Percentiles rank a stretch among this genome's conserved stretches.
These are phyloP conservation scores for Phenganax subtilis DNA, from an alignment of 92 coral and sea anemone genomes.

Conservation along the genomic window DNA sequence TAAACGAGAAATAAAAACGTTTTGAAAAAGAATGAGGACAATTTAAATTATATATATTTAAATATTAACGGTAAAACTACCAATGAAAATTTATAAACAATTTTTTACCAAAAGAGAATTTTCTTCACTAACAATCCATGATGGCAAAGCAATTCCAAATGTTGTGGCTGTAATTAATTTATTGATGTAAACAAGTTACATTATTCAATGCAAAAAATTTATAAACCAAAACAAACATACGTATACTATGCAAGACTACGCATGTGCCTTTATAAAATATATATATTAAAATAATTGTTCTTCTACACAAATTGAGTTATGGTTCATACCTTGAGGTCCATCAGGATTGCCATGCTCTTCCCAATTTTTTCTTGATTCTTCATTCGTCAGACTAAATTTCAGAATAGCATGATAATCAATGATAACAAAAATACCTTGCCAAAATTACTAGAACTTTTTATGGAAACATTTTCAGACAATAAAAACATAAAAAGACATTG, in stretches of 20 bases:
- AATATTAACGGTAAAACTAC: too few relatives aligned
- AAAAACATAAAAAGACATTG: too few relatives aligned
- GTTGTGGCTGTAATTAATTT: constrained; percentile 62
- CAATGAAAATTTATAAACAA: too few relatives aligned
- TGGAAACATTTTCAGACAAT: too few relatives aligned
- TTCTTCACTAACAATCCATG: constrained; percentile 98
- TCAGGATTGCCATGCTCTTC: constrained; percentile 95
- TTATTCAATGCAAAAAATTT: too few relatives aligned
- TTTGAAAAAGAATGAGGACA: not conserved
- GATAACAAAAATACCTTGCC: too few relatives aligned
- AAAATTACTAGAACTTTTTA: too few relatives aligned
- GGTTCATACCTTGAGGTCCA: constrained; percentile 83
- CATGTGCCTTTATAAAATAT: too few relatives aligned
- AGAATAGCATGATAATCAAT: not conserved
- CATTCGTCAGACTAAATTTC: constrained; percentile 68
- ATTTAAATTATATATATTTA: not conserved
- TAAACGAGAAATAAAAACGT: not conserved
- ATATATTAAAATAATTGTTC: too few relatives aligned
- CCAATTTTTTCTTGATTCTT: constrained; percentile 95
- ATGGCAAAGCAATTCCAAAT: constrained; percentile 95
- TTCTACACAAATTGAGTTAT: not conserved
- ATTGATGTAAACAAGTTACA: not conserved
- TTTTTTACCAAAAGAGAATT: constrained; percentile 91
- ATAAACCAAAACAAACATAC: too few relatives aligned
- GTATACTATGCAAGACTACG: too few relatives aligned